These are phyloP conservation scores for Melanitta fusca DNA, from an alignment of 2,797 vertebrate genomes.

Conservation along the genomic window DNA sequence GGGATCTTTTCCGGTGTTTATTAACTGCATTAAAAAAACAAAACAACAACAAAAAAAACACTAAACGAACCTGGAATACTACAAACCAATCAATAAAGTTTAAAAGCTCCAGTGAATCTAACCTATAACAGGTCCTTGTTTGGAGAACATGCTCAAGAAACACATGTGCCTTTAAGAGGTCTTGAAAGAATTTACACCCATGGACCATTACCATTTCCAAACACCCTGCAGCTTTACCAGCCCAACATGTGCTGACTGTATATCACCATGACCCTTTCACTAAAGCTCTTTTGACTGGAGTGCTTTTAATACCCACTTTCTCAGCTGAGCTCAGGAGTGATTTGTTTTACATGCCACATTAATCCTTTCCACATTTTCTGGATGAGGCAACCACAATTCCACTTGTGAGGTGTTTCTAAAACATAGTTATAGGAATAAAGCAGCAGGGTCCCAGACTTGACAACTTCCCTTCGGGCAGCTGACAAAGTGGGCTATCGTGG, in stretches of 20 bases:
- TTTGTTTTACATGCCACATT: constrained; percentile 92
- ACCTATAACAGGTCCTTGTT: constrained; percentile 86
- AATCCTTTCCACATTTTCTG: constrained; percentile 93
- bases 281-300: constrained; percentile 85
- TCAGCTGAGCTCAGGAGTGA: constrained; percentile 88
- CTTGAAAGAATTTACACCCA: constrained; percentile 90
- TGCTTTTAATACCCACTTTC: constrained; percentile 88
- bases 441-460: constrained; percentile 89
- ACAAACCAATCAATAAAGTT: constrained; percentile 84
- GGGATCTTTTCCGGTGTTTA: constrained; percentile 70
- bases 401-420: constrained; percentile 88
- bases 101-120: constrained; percentile 82
- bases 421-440: constrained; percentile 85
- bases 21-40: constrained; percentile 42
- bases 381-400: constrained; percentile 88
- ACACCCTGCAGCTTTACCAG: constrained; percentile 86
- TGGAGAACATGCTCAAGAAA: constrained; percentile 82
- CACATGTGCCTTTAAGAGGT: constrained; percentile 88
- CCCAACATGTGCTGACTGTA: constrained; percentile 85
- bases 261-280: constrained; percentile 85
- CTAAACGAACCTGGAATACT: constrained; percentile 77
- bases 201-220: constrained; percentile 88
- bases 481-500: constrained; percentile 81
- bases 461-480: constrained; percentile 84
- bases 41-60: not conserved